Percentiles rank a stretch among this genome's conserved stretches.
These are phyloP conservation scores for Acanthosepion lycidas DNA, from an alignment of 2,888 invertebrate species.

Conservation along the genomic window DNA sequence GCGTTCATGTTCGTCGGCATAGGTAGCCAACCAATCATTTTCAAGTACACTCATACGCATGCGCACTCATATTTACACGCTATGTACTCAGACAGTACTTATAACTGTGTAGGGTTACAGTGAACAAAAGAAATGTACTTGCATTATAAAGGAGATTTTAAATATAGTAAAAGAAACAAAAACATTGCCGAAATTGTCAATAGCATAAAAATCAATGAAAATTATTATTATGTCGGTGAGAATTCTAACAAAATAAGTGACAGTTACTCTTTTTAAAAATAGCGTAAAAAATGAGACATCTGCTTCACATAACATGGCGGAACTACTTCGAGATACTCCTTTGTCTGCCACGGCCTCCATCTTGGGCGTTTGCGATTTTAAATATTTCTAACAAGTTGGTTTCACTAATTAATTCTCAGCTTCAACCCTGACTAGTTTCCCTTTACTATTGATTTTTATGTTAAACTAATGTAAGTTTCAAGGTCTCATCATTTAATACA, in stretches of 20 bases:
- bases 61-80: neutral
- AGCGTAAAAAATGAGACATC: neutral
- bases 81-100: neutral
- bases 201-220: too few species aligned
- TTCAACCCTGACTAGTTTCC: too few species aligned
- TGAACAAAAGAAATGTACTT: too few species aligned
- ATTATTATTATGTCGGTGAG: too few species aligned
- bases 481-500: too few species aligned
- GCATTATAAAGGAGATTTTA: too few species aligned
- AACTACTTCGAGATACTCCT: neutral
- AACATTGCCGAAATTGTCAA: neutral
- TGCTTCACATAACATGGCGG: neutral
- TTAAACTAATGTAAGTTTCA: too few species aligned
- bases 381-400: neutral
- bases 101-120: neutral
- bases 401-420: neutral
- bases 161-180: too few species aligned
- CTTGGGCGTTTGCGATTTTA: neutral
- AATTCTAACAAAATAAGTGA: too few species aligned
- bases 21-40: neutral
- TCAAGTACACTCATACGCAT: neutral
- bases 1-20: neutral
- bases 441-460: too few species aligned
- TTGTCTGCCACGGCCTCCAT: neutral
- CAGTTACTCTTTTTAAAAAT: too few species aligned